phyloP scores from a whole-genome alignment of 2,113 vertebrate species.

The Poeciliopsis turrubarensis region DNA sequence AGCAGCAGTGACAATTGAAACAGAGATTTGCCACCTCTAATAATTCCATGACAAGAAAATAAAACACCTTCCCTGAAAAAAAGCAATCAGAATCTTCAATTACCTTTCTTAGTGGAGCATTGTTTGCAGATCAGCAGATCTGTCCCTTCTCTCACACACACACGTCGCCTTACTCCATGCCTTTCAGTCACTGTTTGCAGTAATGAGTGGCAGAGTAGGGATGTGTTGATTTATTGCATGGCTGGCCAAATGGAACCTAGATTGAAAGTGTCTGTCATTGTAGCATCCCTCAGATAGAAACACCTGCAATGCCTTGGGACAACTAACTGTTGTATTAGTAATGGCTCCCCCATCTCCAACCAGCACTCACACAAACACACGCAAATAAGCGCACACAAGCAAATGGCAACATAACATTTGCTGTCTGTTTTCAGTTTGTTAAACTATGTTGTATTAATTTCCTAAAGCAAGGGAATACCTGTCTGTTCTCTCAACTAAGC shows the following conservation, averaged over 20 bases:
- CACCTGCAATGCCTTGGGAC: slow-evolving; percentile 69
- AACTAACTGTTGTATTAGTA: slow-evolving; percentile 56
- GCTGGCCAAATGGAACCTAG: slow-evolving; percentile 67
- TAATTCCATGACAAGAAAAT: slow-evolving; percentile 69
- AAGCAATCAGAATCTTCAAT: slow-evolving; percentile 74
- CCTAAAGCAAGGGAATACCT: no score
- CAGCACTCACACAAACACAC: slow-evolving; percentile 20
- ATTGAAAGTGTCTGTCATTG: slow-evolving; percentile 70
- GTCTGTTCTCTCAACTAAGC: not conserved
- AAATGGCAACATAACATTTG: slow-evolving; percentile 7
- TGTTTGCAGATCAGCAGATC: slow-evolving; percentile 66
- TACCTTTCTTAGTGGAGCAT: slow-evolving; percentile 55
- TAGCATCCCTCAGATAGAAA: slow-evolving; percentile 63
- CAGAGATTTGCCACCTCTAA: slow-evolving; percentile 52
- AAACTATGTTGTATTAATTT: not conserved
- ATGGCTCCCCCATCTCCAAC: slow-evolving; percentile 25
- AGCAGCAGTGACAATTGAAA: slow-evolving; percentile 63
- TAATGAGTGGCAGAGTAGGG: slow-evolving; percentile 67
- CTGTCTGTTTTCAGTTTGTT: not conserved
- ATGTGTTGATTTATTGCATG: slow-evolving; percentile 77
- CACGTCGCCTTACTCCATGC: not conserved
- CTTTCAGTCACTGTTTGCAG: slow-evolving; percentile 32
- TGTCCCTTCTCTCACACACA: slow-evolving; percentile 29
- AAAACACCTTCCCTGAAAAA: slow-evolving; percentile 68
- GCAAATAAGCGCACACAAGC: not conserved